These are phyloP conservation scores for Erythrocebus patas DNA, from an alignment of 2,113 vertebrate genomes.

Conservation along the genomic window DNA sequence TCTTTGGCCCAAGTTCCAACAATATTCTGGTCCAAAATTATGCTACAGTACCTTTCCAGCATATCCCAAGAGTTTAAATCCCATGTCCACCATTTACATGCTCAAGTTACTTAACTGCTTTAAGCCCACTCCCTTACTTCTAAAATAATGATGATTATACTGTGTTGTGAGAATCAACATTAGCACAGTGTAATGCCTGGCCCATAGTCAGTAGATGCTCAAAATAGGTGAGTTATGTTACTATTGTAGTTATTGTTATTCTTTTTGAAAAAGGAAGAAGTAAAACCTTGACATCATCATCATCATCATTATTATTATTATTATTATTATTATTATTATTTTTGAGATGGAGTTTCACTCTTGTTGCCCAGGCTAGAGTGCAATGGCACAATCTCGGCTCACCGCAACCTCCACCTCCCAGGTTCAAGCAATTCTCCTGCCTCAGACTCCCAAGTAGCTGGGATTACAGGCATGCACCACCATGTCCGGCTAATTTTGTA, in stretches of 20 bases:
- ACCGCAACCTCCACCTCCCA: too few species aligned
- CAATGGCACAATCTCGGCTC: too few species aligned
- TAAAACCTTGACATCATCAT: neutral
- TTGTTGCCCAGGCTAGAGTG: too few species aligned
- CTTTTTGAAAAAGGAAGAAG: neutral
- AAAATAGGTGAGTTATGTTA: neutral
- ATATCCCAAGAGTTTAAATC: neutral
- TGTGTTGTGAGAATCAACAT: neutral
- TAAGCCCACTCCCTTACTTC: neutral
- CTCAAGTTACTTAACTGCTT: neutral
- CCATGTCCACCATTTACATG: neutral
- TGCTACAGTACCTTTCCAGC: neutral
- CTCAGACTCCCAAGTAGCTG: too few species aligned
- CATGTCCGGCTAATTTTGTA: too few species aligned
- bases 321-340: too few species aligned
- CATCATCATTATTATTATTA: fast-evolving
- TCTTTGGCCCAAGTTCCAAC: neutral
- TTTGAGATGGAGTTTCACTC: too few species aligned
- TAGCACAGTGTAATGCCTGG: neutral
- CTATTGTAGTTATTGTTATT: neutral
- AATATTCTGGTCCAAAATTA: neutral
- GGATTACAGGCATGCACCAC: too few species aligned
- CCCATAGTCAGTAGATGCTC: neutral
- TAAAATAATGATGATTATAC: neutral
- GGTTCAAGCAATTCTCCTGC: too few species aligned